Evolutionary conservation across 92 coral and sea anemone species (phyloP), one percentile per base, ranked within the genome.

Genomic region (Palythoa grandiflora): DNA sequence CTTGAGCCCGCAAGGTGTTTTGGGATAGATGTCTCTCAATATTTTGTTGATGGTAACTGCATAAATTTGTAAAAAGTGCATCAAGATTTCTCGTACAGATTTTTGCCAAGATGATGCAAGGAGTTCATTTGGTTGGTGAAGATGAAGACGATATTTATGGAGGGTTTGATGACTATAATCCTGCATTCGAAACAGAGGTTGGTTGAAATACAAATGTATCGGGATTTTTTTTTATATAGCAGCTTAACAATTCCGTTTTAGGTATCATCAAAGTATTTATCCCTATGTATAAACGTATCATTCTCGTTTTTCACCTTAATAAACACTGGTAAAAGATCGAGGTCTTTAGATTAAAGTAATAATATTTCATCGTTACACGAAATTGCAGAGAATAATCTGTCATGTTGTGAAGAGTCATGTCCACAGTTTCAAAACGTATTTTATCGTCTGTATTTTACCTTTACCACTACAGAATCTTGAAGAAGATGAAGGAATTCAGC

Each of bases 101-200:
- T 63, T 28, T 66, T 28, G 19, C 54, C 50, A 83, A 61, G 68
- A 91, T 75, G 87, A 90, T 97, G 99, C 92, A 92, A 36, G 91
- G 94, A 71, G 98, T 97, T 51, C 99, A 97, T 91, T 94, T 97
- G 83, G 99, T 97, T 61, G 99, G 99, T 28, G 98, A 97, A 28
- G 99, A 97, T 39, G 99, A 95, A 57, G 96, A 95, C 14, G 99
- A 95, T 78, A 81, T 95, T 71, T 97, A 97, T 92, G 94, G 98
- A 73, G 99, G 99, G 38, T 97, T 95, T 63, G 96, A 97, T 74
- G 99, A 93, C n/a, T 97, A 97, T 59, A 96, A 95, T 81, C 96
- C 97, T 16, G 99, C 98, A 60, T 97, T 97, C 89, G 99, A 96
- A 75, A 96, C 98, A 75, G 98, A 97, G 98, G 99, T 97, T 73